phyloP scores from a whole-genome alignment of 2,113 vertebrate species.

The Ochotona curzoniae region DNA sequence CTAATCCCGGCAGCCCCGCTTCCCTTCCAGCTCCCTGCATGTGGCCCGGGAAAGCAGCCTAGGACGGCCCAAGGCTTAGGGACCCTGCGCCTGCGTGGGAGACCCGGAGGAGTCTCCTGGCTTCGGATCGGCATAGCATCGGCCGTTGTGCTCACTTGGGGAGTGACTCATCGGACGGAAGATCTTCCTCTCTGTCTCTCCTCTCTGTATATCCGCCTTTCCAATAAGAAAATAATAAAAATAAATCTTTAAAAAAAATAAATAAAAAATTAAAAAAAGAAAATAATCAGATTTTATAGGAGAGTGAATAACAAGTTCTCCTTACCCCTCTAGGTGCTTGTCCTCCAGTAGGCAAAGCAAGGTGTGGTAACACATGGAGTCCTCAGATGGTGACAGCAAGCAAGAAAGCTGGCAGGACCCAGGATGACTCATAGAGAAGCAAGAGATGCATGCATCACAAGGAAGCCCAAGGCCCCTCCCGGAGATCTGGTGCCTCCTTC shows the following conservation, averaged over 20 bases:
- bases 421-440: neutral
- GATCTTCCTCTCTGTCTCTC: no score
- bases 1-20: no score
- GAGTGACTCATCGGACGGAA: no score
- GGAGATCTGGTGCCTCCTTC: neutral
- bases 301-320: slow-evolving; percentile 14
- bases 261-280: neutral
- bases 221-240: neutral
- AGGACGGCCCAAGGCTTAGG: no score
- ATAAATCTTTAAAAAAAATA: neutral
- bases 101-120: no score
- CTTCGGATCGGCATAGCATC: no score
- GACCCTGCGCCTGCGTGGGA: no score
- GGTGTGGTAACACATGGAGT: neutral
- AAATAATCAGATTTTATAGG: slow-evolving; percentile 1
- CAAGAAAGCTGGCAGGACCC: neutral
- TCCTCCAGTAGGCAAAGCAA: neutral
- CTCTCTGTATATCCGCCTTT: no score
- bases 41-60: no score
- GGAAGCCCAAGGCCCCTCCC: neutral
- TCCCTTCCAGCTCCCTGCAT: no score
- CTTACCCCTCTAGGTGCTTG: neutral
- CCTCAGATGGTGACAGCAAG: neutral
- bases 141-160: no score
- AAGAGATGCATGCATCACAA: neutral